Evolutionary conservation across 2,797 vertebrate species (phyloP).

Genomic region (Masticophis lateralis): DNA sequence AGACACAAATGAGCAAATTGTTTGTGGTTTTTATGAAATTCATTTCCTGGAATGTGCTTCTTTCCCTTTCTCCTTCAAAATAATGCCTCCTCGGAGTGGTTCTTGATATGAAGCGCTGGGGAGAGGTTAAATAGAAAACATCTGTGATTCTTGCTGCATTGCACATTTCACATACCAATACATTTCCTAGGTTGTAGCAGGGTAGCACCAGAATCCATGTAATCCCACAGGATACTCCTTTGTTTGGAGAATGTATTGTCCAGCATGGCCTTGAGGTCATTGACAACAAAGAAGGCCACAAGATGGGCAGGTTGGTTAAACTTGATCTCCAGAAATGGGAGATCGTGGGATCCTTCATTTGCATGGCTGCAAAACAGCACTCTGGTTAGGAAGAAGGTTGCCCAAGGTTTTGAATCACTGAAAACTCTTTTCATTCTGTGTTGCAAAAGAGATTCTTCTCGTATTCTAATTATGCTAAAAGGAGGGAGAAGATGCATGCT

Average conservation of each 20-base stretch:
- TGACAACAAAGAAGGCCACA: not conserved
- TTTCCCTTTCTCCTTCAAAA: not conserved
- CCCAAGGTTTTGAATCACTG: not conserved
- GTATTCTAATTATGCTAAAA: not conserved
- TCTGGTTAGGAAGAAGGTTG: not conserved
- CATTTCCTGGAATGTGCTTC: not conserved
- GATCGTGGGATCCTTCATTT: not conserved
- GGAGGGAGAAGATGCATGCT: not conserved
- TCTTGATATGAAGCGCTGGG: not conserved
- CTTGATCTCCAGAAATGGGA: not conserved
- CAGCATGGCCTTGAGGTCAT: not conserved
- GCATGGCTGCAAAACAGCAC: not conserved
- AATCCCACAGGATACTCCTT: not conserved
- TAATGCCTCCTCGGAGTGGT: not conserved
- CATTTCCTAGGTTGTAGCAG: not conserved
- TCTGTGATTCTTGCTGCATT: slow-evolving; percentile 10
- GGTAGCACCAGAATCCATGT: not conserved
- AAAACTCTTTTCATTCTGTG: not conserved
- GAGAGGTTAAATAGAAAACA: slow-evolving; percentile 1
- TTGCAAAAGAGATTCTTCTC: not conserved
- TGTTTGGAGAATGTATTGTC: not conserved
- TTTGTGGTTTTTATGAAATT: not conserved
- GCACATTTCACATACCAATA: not conserved
- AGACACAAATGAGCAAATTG: not conserved
- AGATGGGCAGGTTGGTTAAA: not conserved